Base-by-base conservation (phyloP, 23 tunicate genomes). In the Ciona savignyi region DNA sequence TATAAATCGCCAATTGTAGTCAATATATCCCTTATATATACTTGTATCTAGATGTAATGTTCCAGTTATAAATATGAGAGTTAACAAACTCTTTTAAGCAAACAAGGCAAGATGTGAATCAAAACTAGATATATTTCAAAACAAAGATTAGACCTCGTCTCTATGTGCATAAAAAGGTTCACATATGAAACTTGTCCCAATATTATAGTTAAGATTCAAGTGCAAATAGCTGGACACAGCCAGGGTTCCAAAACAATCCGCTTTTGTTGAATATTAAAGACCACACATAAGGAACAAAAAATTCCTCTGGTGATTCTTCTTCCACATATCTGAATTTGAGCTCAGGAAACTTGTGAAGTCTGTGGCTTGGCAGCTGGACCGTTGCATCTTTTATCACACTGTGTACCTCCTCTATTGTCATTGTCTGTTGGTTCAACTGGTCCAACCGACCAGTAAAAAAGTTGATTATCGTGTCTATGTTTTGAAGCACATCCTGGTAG, bases 241-340 rank as follows among this genome's bases (percentile, higher is more conserved):
- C 91, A 22, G 97, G 91, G 64, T 91, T 91, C 97, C 97, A 91
- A 63, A 74, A 84, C 34, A 91, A 67, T 42, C 89, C 89, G 23
- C 93, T 86, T 63, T 84, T 82, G 68, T 86, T 86, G 30, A 78
- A 94, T 30, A 83, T 74, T 20, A 94, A 51, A 49, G 99, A 94
- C 99, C 99, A 94, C 24, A 83, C 82, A 67, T 94, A 94, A 22
- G 99, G 99, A 26, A 94, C 95, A 79, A 94, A 94, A 66, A 94
- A 94, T 35, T 94, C 95, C 51, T 94, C 90, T 0, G 99, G 90
- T 23, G 79, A 74, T 1, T 94, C 99, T 68, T 87, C 99, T 68
- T 94, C 99, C 0, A 86, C 80, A 66, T 94, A 94, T 9, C 83
- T 85, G 49, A 87, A 94, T 71, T 94, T 94, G 4, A 94, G 71